Percentiles rank a stretch among this genome's conserved stretches.
Evolutionary conservation across 2,888 invertebrate species (phyloP).

Genomic region (Notocelia uddmanniana): DNA sequence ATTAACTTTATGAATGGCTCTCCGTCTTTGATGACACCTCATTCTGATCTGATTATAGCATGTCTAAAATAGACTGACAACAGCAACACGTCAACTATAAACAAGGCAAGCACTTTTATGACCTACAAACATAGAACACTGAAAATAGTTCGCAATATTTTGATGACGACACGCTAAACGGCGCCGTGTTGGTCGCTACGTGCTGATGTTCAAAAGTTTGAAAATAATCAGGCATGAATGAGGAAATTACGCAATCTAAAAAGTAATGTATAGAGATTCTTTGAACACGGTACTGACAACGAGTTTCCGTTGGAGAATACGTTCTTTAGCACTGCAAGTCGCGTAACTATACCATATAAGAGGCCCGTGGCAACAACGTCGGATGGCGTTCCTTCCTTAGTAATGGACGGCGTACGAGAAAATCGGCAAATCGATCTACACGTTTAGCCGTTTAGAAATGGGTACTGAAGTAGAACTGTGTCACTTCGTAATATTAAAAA

Average conservation of each 20-base stretch:
- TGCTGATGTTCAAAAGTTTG: not conserved
- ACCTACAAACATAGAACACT: constrained; percentile 15
- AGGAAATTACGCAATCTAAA: not conserved
- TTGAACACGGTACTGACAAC: not conserved
- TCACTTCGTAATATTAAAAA: too few species aligned
- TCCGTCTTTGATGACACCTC: not conserved
- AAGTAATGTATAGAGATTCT: not conserved
- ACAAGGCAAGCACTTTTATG: constrained; percentile 18
- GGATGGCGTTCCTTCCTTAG: too few species aligned
- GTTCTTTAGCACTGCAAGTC: not conserved
- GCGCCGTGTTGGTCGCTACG: constrained; percentile 15
- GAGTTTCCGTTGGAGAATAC: not conserved
- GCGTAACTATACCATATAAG: too few species aligned
- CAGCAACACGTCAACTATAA: not conserved
- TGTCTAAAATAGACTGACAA: constrained; percentile 13
- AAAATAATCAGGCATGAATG: not conserved
- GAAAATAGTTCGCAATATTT: constrained; percentile 1
- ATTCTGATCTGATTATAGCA: constrained; percentile 7
- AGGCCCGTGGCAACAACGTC: too few species aligned
- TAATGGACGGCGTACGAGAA: too few species aligned
- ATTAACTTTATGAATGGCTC: not conserved
- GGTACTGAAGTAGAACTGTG: too few species aligned
- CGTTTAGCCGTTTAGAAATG: too few species aligned
- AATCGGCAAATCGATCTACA: too few species aligned
- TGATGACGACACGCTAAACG: constrained; percentile 10